Evolutionary conservation across 2,113 vertebrate species (phyloP).

Genomic region (Phrynocephalus versicolor): DNA sequence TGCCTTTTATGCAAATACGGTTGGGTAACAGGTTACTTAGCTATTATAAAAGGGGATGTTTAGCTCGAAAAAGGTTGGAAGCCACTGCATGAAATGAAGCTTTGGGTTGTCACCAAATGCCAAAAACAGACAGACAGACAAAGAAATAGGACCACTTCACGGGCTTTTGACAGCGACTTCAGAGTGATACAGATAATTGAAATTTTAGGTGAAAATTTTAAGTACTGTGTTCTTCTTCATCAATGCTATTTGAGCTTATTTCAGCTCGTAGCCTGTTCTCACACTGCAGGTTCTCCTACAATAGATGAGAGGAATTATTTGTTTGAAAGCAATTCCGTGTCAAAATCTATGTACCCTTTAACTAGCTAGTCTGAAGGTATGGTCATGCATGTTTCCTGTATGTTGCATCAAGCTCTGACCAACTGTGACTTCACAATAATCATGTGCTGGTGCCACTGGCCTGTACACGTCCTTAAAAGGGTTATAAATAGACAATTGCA

Average conservation of each 20-base stretch:
- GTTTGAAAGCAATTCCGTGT: background rate
- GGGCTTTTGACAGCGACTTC: constrained; percentile 63
- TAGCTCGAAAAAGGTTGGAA: too few species aligned
- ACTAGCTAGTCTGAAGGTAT: background rate
- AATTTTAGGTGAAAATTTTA: constrained; percentile 64
- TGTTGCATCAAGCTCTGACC: background rate
- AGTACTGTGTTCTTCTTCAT: constrained; percentile 47
- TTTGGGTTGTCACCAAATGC: constrained; percentile 58
- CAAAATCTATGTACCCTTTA: background rate
- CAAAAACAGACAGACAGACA: constrained; percentile 55
- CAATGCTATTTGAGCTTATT: constrained; percentile 43
- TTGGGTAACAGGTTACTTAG: too few species aligned
- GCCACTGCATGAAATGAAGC: background rate
- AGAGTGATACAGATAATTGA: constrained; percentile 55
- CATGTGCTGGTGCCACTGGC: background rate
- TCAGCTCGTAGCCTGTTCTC: background rate
- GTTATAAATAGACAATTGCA: constrained; percentile 8
- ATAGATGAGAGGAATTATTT: background rate
- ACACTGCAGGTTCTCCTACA: background rate
- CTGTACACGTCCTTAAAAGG: constrained; percentile 28
- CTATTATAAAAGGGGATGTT: too few species aligned
- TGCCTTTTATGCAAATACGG: too few species aligned
- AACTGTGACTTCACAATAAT: constrained; percentile 20
- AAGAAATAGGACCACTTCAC: constrained; percentile 66
- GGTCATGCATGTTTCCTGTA: background rate